Evolutionary conservation across 2,888 invertebrate genomes (phyloP).

Genomic region (Leucania comma): DNA sequence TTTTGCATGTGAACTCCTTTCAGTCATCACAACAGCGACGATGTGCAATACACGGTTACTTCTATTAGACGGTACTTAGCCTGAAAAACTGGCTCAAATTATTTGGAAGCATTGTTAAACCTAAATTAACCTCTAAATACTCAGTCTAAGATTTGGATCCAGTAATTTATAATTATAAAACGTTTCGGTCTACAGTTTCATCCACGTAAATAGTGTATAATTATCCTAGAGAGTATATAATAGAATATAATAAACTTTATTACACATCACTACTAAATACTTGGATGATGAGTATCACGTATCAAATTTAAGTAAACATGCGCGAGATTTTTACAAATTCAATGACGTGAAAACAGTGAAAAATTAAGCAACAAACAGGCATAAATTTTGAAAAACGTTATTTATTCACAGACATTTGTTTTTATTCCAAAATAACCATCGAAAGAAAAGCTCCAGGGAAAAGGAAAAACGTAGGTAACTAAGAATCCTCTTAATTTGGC

Average conservation of each 20-base stretch:
- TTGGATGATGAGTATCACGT: too few species aligned
- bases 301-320: too few species aligned
- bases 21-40: too few species aligned
- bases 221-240: too few species aligned
- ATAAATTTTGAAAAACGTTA: too few species aligned
- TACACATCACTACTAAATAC: too few species aligned
- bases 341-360: too few species aligned
- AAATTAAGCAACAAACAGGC: too few species aligned
- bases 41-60: constrained; percentile 1
- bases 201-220: accelerated
- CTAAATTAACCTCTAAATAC: neutral
- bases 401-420: neutral
- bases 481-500: constrained; percentile 52
- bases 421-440: constrained; percentile 4
- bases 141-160: neutral
- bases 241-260: too few species aligned
- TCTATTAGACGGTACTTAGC: constrained; percentile 1
- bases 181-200: neutral
- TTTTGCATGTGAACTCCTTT: too few species aligned
- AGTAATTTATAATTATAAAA: neutral
- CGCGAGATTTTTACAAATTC: too few species aligned
- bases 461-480: neutral
- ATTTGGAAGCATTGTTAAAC: constrained; percentile 12
- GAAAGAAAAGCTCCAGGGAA: constrained; percentile 11
- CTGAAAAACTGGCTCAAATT: constrained; percentile 3